Base-by-base conservation (phyloP, 2,797 vertebrate genomes). In the Falco naumanni region DNA sequence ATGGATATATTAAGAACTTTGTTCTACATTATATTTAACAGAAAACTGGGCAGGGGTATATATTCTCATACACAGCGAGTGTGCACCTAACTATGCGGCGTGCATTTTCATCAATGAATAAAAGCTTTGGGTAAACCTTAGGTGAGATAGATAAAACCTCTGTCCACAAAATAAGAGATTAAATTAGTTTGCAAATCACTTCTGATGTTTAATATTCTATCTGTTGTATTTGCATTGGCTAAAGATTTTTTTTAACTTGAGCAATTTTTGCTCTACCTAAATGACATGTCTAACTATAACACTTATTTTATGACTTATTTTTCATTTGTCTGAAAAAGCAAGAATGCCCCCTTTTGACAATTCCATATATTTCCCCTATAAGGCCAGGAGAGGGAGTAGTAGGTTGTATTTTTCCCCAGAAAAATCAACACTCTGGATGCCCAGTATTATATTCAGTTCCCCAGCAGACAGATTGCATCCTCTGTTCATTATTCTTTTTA, bases 261-360 rank as follows among this genome's bases (percentile, higher is more conserved):
- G 57, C 71, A 65, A 82, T 84, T 95, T 80, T 84, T 68, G 43
- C 63, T 56, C 51, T 74, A 50, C 87, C 70, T 87, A 90, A 94
- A 50, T 63, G 29, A 89, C 89, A 95, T 72, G 41, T 50, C 87
- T 71, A 85, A 84, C 80, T 37, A 31, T 10, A 60, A 72, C 45
- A 77, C 48, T 70, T 89, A 51, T 39, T 94, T 87, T 76, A 92
- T 18, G 48, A 76, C 56, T 89, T 86, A 79, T 24, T 70, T 89
- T 95, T 86, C 90, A 79, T 84, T 85, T 66, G 43, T 97, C 93
- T 96, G 89, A 97, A 98, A 97, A 98, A 97, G 97, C 97, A 98
- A 98, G 96, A 97, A 97, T 97, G 97, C 97, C 97, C 97, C 95
- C 97, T 98, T 97, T 97, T 98, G 98, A 98, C 97, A 89, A 89